A percentile compares a stretch with the other conserved stretches of the same genome.
Evolutionary conservation across 2,888 invertebrate species (phyloP).

Genomic region (Zonitis immaculata): DNA sequence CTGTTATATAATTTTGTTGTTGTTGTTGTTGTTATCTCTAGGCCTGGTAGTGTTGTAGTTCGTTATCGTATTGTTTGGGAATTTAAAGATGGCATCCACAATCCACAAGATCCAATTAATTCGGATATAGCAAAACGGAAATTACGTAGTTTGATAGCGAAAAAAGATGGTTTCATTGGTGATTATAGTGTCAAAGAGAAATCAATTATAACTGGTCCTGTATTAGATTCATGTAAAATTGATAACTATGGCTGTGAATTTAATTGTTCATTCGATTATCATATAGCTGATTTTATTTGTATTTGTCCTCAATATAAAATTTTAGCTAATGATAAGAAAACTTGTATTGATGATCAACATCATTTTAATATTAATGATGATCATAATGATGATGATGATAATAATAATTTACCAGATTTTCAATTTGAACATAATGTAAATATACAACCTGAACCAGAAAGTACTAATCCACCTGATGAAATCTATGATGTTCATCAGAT

Average conservation of each 20-base stretch:
- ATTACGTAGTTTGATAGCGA: slow-evolving; percentile 51
- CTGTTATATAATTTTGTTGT: not conserved
- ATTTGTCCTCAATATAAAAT: slow-evolving; percentile 57
- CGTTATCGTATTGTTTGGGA: slow-evolving; percentile 64
- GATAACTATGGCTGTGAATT: slow-evolving; percentile 63
- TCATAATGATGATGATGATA: not conserved
- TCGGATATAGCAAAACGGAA: slow-evolving; percentile 48
- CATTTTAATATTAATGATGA: too few relatives aligned
- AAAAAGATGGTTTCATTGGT: slow-evolving; percentile 51
- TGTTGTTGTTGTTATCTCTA: slow-evolving; percentile 29
- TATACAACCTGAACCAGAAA: slow-evolving; percentile 18
- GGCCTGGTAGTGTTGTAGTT: slow-evolving; percentile 62
- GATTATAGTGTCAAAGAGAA: slow-evolving; percentile 50
- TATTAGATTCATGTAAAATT: slow-evolving; percentile 63
- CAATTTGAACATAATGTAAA: slow-evolving; percentile 39
- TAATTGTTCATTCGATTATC: slow-evolving; percentile 63
- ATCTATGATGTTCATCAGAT: not conserved
- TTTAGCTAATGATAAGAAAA: slow-evolving; percentile 50
- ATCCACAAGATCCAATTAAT: slow-evolving; percentile 52
- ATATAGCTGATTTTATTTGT: slow-evolving; percentile 60
- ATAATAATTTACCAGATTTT: slow-evolving; percentile 24
- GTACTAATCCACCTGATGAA: slow-evolving; percentile 7
- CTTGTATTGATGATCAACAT: slow-evolving; percentile 45
- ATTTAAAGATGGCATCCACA: slow-evolving; percentile 51
- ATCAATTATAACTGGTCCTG: slow-evolving; percentile 53